Evolutionary conservation across 2,113 vertebrate genomes (phyloP).

Genomic region (Pygoscelis adeliae): DNA sequence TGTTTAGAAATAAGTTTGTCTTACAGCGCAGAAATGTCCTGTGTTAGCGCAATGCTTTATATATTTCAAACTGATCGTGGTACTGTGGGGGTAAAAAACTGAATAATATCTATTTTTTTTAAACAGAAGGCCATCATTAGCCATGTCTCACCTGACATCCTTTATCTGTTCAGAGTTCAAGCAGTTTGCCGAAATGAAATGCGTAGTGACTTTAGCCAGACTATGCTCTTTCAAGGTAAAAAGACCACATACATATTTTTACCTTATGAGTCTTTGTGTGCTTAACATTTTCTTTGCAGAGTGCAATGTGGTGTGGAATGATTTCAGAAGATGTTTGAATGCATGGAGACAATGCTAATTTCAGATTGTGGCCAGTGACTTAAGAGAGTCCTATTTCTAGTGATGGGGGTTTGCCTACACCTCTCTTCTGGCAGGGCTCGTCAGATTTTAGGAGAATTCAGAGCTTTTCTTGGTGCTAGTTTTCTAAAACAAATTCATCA

Average conservation of each 20-base stretch:
- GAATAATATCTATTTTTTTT: conserved; percentile 78
- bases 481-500: background rate
- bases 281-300: conserved; percentile 26
- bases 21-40: conserved; percentile 11
- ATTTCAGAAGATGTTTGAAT: background rate
- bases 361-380: background rate
- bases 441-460: background rate
- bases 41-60: conserved; percentile 55
- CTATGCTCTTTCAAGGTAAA: conserved; percentile 96
- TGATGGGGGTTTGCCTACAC: background rate
- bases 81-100: conserved; percentile 71
- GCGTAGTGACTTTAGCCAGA: conserved; percentile 98
- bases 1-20: background rate
- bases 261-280: background rate
- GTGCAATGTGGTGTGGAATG: background rate
- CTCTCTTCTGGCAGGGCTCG: background rate
- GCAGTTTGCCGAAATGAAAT: conserved; percentile 93
- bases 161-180: conserved; percentile 96
- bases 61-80: conserved; percentile 57
- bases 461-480: background rate
- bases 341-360: background rate
- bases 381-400: background rate
- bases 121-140: conserved; percentile 92
- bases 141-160: conserved; percentile 91
- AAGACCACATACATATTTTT: background rate